Conservation (phyloP, 2,113 vertebrate genomes). For the Oncorhynchus mykiss region DNA sequence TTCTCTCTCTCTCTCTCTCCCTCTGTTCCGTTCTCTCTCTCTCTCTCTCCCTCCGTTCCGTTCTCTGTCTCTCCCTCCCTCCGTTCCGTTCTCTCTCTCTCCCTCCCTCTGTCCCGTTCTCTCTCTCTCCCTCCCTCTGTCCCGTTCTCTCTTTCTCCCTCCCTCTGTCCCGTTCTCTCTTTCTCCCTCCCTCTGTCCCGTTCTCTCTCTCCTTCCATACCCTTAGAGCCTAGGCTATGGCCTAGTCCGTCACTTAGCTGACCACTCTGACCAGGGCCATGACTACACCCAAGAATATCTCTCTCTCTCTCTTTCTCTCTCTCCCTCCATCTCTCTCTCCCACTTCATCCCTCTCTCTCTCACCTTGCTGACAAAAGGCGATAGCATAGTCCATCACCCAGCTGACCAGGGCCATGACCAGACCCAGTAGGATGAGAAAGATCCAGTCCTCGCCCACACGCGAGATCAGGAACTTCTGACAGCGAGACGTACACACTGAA, state of each 20-base stretch:
- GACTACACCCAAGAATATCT: constrained; percentile 62
- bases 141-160: not conserved
- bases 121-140: constrained; percentile 14
- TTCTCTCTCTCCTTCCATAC: not conserved
- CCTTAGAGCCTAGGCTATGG: constrained; percentile 39
- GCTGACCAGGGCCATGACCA: constrained; percentile 97
- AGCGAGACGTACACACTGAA: constrained; percentile 86
- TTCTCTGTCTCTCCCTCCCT: constrained; percentile 9
- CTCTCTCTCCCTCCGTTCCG: constrained; percentile 9
- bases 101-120: constrained; percentile 12
- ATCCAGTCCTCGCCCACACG: constrained; percentile 98
- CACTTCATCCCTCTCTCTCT: constrained; percentile 30
- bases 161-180: constrained; percentile 13
- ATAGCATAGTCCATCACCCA: constrained; percentile 99
- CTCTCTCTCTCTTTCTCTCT: not conserved
- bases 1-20: not conserved
- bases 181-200: constrained; percentile 11
- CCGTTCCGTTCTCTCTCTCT: not conserved
- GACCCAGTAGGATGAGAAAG: constrained; percentile 94
- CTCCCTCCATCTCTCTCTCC: not conserved
- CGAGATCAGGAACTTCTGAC: constrained; percentile 92
- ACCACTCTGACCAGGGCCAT: constrained; percentile 84
- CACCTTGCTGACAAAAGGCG: constrained; percentile 96
- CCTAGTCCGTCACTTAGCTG: constrained; percentile 98
- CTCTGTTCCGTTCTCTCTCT: not conserved